Percentiles rank a stretch among this genome's conserved stretches.
Evolutionary conservation across 2,113 vertebrate genomes (phyloP).

Genomic region (Pampusana beccarii): DNA sequence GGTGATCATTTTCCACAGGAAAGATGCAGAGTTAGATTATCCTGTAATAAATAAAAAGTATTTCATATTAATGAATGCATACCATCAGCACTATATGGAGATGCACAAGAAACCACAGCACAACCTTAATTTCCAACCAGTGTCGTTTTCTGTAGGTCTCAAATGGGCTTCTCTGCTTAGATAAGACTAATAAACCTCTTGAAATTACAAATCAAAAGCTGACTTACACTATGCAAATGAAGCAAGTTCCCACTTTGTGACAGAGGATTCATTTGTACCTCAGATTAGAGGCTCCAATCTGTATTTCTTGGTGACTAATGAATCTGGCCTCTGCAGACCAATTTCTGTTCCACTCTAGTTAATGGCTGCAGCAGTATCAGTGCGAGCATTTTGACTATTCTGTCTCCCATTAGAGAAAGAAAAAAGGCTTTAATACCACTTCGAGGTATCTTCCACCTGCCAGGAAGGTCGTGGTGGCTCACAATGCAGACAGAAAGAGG

Average conservation of each 20-base stretch:
- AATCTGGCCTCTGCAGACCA: conserved; percentile 79
- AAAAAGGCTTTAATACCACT: conserved; percentile 69
- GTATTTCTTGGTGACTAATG: conserved; percentile 80
- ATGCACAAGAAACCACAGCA: neutral
- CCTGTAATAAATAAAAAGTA: neutral
- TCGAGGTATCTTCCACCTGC: conserved; percentile 82
- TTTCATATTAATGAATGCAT: neutral
- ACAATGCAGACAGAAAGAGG: conserved; percentile 75
- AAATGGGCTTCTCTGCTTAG: conserved; percentile 69
- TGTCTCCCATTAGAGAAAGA: conserved; percentile 75
- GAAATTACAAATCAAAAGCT: conserved; percentile 76
- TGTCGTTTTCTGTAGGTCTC: conserved; percentile 68
- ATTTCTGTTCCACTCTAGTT: conserved; percentile 75
- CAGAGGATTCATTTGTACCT: conserved; percentile 80
- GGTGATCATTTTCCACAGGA: conserved; percentile 29
- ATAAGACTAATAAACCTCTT: conserved; percentile 76
- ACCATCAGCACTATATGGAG: neutral
- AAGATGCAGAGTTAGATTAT: neutral
- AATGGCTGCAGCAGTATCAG: conserved; percentile 71
- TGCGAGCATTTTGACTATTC: conserved; percentile 77
- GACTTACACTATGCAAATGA: conserved; percentile 77
- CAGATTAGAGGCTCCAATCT: conserved; percentile 78
- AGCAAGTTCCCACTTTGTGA: conserved; percentile 74
- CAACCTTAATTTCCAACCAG: conserved; percentile 52
- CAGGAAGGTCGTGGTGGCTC: conserved; percentile 76